These are phyloP conservation scores for Lordiphosa andalusiaca DNA, from an alignment of 2,888 invertebrate species.

Conservation along the genomic window DNA sequence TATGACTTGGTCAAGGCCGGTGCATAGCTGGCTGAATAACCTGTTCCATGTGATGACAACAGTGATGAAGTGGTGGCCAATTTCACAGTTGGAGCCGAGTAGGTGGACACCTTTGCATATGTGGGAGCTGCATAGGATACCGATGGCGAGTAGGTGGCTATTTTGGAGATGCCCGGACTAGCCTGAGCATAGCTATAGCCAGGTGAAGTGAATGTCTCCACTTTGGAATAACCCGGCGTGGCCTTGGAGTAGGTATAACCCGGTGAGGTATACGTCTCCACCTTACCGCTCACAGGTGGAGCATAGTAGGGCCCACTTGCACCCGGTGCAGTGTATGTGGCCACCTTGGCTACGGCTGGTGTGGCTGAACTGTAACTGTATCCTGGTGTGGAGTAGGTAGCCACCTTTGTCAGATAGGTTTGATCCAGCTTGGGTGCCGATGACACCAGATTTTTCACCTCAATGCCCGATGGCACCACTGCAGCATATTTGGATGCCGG, in stretches of 20 bases:
- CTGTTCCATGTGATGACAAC: slow-evolving; percentile 37
- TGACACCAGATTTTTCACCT: slow-evolving; percentile 82
- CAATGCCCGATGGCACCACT: slow-evolving; percentile 81
- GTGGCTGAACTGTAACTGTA: not conserved
- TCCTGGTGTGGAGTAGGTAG: slow-evolving; percentile 35
- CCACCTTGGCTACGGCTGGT: slow-evolving; percentile 45
- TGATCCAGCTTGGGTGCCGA: slow-evolving; percentile 74
- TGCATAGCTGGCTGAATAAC: slow-evolving; percentile 59
- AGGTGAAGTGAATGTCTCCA: slow-evolving; percentile 66
- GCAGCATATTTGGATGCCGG: slow-evolving; percentile 79
- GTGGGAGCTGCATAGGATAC: slow-evolving; percentile 56
- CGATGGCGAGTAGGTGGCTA: slow-evolving; percentile 73
- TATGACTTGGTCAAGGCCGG: slow-evolving; percentile 59
- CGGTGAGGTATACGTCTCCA: slow-evolving; percentile 76
- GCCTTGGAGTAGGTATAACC: slow-evolving; percentile 81
- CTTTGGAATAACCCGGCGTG: slow-evolving; percentile 62
- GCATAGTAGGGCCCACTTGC: slow-evolving; percentile 49
- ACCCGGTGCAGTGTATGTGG: slow-evolving; percentile 65
- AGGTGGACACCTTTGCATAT: slow-evolving; percentile 52
- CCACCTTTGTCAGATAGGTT: slow-evolving; percentile 38
- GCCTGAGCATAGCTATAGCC: slow-evolving; percentile 56
- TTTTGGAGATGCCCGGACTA: slow-evolving; percentile 52
- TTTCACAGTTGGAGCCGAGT: slow-evolving; percentile 40
- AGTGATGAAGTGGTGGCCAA: slow-evolving; percentile 52
- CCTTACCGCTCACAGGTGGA: slow-evolving; percentile 79